A percentile compares a stretch with the other conserved stretches of the same genome.
These are phyloP conservation scores for Helicoverpa zea DNA, from an alignment of 1,140 invertebrate species.

Conservation along the genomic window DNA sequence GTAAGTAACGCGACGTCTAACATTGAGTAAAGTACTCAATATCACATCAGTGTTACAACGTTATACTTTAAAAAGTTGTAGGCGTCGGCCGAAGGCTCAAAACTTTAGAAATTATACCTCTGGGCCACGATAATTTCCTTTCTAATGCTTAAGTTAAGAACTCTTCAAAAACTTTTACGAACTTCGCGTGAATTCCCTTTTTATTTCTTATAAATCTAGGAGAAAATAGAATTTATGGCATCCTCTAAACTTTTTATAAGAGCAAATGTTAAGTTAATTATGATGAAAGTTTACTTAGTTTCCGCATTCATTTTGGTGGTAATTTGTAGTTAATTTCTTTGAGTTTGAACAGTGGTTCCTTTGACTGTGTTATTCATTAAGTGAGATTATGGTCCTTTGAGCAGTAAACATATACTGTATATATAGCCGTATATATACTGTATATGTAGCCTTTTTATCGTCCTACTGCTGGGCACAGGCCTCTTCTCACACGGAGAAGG, in stretches of 20 bases:
- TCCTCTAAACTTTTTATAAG: constrained; percentile 52
- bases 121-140: constrained; percentile 73
- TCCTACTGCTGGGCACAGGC: too few relatives aligned
- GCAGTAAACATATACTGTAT: too few relatives aligned
- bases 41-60: constrained; percentile 14
- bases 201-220: constrained; percentile 64
- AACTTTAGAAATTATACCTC: constrained; percentile 75
- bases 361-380: not conserved
- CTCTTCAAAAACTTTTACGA: constrained; percentile 67
- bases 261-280: constrained; percentile 53
- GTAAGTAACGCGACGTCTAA: not conserved
- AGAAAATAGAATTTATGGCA: constrained; percentile 68
- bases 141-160: constrained; percentile 72
- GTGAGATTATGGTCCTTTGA: too few relatives aligned
- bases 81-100: constrained; percentile 51
- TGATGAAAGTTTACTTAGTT: constrained; percentile 32
- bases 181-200: constrained; percentile 60
- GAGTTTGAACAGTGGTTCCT: not conserved
- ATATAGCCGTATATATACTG: too few relatives aligned
- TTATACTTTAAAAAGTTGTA: constrained; percentile 69
- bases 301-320: constrained; percentile 23
- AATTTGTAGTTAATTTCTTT: constrained; percentile 24
- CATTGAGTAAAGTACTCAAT: constrained; percentile 8
- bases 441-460: too few relatives aligned
- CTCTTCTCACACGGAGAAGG: too few relatives aligned